Conservation (phyloP, 2,888 invertebrate genomes). For the Actias luna region DNA sequence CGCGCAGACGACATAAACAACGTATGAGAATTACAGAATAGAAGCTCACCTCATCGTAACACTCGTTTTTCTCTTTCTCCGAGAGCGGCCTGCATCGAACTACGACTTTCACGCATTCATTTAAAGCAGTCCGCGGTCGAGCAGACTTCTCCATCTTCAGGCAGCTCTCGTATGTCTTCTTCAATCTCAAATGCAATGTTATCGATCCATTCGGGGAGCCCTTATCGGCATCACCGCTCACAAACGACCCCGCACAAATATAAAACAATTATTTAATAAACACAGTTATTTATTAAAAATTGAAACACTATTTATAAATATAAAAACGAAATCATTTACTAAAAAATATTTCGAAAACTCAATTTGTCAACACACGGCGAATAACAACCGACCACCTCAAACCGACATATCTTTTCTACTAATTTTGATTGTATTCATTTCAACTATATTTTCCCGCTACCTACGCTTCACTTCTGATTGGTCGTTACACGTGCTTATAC, state of each 20-base stretch:
- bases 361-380: slow-evolving; percentile 50
- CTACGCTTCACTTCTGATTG: slow-evolving; percentile 17
- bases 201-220: slow-evolving; percentile 77
- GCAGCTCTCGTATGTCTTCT: slow-evolving; percentile 48
- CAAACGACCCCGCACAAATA: slow-evolving; percentile 39
- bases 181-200: slow-evolving; percentile 67
- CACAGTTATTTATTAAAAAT: slow-evolving; percentile 31
- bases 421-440: slow-evolving; percentile 55
- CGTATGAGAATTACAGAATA: background rate
- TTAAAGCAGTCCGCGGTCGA: slow-evolving; percentile 79
- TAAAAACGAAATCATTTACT: slow-evolving; percentile 65
- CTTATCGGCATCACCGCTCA: slow-evolving; percentile 71
- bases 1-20: slow-evolving; percentile 51
- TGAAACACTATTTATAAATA: slow-evolving; percentile 36
- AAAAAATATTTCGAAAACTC: slow-evolving; percentile 57
- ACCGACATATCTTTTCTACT: slow-evolving; percentile 68
- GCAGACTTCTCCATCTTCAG: slow-evolving; percentile 75
- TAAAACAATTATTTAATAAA: slow-evolving; percentile 42
- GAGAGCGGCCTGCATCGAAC: slow-evolving; percentile 98
- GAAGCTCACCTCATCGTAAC: slow-evolving; percentile 83
- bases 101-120: slow-evolving; percentile 97
- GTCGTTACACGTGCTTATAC: background rate
- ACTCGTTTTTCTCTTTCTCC: slow-evolving; percentile 89
- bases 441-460: slow-evolving; percentile 40
- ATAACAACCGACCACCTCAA: slow-evolving; percentile 50